Base-by-base conservation (phyloP, 2,888 invertebrate species). In the Esperia sulphurella region DNA sequence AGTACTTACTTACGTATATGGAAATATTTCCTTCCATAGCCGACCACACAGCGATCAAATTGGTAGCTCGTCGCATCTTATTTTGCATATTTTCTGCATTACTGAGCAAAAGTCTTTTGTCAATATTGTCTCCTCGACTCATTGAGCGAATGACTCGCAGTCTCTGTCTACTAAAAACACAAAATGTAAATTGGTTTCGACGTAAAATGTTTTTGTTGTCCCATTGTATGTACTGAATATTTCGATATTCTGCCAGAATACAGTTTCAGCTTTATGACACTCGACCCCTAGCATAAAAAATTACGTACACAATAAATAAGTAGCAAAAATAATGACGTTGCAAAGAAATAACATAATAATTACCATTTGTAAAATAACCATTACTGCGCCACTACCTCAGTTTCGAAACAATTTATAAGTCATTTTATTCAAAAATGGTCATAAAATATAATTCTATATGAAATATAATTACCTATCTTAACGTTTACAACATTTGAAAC, bases 31-130 rank as follows among this genome's bases (percentile, higher is more conserved):
- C 61, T 65, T 62, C 67, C 14, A 39, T 14, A 62, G 67, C 65
- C 57, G 80, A 79, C 80, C 83, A 83, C 82, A 83, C 81, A 80
- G 65, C 71, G 72, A 59, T 65, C 58, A 71, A 74, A 73, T 77
- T 68, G 74, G 71, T 69, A 66, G 73, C 60, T 61, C 58, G 60
- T 51, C 53, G 66, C 40, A 62, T 73, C 65, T 78, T 64, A 71
- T 71, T 85, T 83, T 85, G 82, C 83, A 85, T 85, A 84, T 84
- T 83, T 83, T 79, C 78, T 79, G 79, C 82, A 83, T 83, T 79
- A 81, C 75, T 66, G 71, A 72, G 65, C 75, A 65, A 75, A 70
- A 76, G 75, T 75, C 78, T 79, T 83, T 85, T 83, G 84, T 85
- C 85, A 87, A 87, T 85, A 84, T 84, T 81, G 82, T 75, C 76